Conservation (phyloP, 2,797 vertebrate genomes). For the Tapirus indicus region DNA sequence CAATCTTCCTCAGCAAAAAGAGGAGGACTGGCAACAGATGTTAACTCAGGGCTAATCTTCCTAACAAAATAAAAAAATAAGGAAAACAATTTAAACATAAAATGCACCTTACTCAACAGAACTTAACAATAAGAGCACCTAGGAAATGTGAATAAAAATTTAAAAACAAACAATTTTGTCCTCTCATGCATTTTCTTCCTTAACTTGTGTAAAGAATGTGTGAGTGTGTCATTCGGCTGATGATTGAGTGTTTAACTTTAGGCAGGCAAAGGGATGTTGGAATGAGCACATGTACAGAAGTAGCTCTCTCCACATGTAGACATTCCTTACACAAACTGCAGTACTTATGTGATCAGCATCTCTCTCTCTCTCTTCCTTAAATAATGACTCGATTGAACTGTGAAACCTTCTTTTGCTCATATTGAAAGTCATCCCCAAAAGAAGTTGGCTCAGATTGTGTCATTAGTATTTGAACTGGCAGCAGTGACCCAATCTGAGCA, state of each 20-base stretch:
- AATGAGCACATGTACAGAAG: not conserved
- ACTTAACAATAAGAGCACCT: not conserved
- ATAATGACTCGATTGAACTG: not conserved
- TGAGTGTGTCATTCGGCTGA: not conserved
- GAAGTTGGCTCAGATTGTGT: not conserved
- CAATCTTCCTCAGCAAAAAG: no score
- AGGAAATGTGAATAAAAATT: not conserved
- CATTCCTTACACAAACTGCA: not conserved
- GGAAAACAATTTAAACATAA: not conserved
- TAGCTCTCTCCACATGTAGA: not conserved
- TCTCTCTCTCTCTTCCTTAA: not conserved
- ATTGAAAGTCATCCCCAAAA: constrained; percentile 29
- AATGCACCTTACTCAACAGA: not conserved
- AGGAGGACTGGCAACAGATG: no score
- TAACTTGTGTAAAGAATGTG: not conserved
- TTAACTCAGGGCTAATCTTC: no score
- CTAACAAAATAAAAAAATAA: not conserved
- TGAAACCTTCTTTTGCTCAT: not conserved
- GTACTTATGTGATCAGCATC: not conserved
- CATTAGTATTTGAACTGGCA: not conserved
- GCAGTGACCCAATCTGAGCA: not conserved
- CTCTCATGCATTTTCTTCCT: not conserved
- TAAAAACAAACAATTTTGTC: not conserved
- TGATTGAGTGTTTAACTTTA: constrained; percentile 33
- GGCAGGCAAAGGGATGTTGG: not conserved